These are phyloP conservation scores for Aspidapion aeneum DNA, from an alignment of 2,888 invertebrate species.

Conservation along the genomic window DNA sequence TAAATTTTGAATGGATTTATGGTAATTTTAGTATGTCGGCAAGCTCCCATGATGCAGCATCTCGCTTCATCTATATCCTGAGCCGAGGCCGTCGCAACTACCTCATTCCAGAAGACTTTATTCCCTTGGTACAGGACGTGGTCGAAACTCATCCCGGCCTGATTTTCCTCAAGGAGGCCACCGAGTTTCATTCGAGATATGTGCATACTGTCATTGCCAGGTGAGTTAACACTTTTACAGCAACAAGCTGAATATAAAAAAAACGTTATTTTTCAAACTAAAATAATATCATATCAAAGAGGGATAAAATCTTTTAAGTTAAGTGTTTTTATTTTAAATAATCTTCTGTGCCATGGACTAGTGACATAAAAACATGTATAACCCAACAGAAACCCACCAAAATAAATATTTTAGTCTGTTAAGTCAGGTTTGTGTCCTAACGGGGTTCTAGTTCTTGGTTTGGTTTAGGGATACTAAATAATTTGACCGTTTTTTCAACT, in stretches of 20 bases:
- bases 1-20: too few relatives aligned
- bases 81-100: constrained; percentile 67
- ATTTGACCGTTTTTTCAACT: too few relatives aligned
- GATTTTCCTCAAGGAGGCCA: constrained; percentile 94
- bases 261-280: neutral
- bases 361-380: too few relatives aligned
- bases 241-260: neutral
- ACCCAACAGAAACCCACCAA: too few relatives aligned
- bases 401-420: too few relatives aligned
- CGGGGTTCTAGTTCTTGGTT: too few relatives aligned
- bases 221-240: constrained; percentile 26
- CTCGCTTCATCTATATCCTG: constrained; percentile 83
- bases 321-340: too few relatives aligned
- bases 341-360: too few relatives aligned
- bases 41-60: constrained; percentile 83
- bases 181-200: constrained; percentile 98
- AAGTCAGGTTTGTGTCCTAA: too few relatives aligned
- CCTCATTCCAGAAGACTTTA: constrained; percentile 86
- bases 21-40: constrained; percentile 69
- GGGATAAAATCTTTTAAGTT: too few relatives aligned
- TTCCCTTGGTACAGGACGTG: constrained; percentile 94
- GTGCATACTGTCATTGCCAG: constrained; percentile 98
- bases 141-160: constrained; percentile 98
- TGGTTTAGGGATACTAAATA: too few relatives aligned
- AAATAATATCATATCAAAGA: too few relatives aligned